phyloP scores from a whole-genome alignment of 2,113 vertebrate genomes.

The Eclectus roratus region DNA sequence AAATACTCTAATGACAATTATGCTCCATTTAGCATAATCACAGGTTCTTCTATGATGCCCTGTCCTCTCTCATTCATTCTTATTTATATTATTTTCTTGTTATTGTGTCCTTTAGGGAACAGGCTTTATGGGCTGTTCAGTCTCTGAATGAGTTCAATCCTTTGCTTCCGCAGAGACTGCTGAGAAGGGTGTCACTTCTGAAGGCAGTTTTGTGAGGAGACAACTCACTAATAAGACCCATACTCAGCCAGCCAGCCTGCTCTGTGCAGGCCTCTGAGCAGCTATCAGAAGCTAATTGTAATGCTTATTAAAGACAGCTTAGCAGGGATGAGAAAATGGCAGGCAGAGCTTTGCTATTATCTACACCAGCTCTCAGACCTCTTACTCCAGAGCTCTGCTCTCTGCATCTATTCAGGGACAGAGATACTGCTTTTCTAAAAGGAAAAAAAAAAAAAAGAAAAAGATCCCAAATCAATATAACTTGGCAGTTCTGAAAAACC shows the following conservation, averaged over 20 bases:
- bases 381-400: slow-evolving; percentile 35
- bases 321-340: slow-evolving; percentile 51
- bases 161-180: neutral
- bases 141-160: slow-evolving; percentile 37
- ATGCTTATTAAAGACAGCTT: slow-evolving; percentile 65
- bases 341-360: slow-evolving; percentile 58
- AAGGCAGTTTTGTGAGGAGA: slow-evolving; percentile 41
- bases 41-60: neutral
- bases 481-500: neutral
- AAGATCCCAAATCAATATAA: neutral
- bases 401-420: slow-evolving; percentile 23
- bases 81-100: slow-evolving; percentile 16
- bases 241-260: neutral
- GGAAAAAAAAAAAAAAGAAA: neutral
- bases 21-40: neutral
- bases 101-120: slow-evolving; percentile 13
- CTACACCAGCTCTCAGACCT: slow-evolving; percentile 12
- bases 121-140: neutral
- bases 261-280: neutral
- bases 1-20: neutral
- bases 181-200: slow-evolving; percentile 46
- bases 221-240: slow-evolving; percentile 40
- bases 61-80: neutral
- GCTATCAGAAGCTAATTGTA: slow-evolving; percentile 61
- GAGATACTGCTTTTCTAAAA: slow-evolving; percentile 29